These are phyloP conservation scores for Zaprionus lineosus DNA, from an alignment of 2,888 invertebrate genomes.

Conservation along the genomic window DNA sequence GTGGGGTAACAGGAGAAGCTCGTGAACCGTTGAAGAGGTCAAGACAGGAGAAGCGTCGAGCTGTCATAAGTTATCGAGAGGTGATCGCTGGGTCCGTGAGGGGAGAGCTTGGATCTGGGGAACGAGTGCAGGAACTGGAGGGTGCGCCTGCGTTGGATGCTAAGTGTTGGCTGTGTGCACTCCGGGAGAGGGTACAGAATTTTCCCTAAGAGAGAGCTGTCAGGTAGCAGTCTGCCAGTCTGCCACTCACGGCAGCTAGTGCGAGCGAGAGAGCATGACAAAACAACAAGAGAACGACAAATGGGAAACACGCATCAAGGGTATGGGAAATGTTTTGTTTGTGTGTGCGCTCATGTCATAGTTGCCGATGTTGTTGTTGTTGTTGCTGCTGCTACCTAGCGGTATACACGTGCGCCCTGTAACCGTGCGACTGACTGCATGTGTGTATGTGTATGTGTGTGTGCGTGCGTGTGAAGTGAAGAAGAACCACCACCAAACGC, in stretches of 20 bases:
- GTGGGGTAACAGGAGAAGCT: constrained; percentile 54
- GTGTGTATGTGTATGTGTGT: constrained; percentile 26
- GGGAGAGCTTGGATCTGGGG: constrained; percentile 36
- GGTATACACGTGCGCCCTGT: constrained; percentile 51
- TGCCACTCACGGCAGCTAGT: constrained; percentile 42
- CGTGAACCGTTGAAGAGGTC: constrained; percentile 28
- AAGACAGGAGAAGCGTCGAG: constrained; percentile 35
- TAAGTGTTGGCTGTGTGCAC: not conserved
- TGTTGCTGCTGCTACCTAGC: constrained; percentile 61
- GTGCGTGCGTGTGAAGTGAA: constrained; percentile 51
- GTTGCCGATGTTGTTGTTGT: constrained; percentile 30
- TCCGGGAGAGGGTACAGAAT: constrained; percentile 11
- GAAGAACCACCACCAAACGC: constrained; percentile 72
- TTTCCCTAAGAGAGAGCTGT: constrained; percentile 40
- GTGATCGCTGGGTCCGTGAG: constrained; percentile 42
- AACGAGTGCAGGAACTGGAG: constrained; percentile 22
- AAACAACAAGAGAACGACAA: constrained; percentile 23
- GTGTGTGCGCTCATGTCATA: constrained; percentile 1
- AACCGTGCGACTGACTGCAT: constrained; percentile 23
- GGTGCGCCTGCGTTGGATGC: constrained; percentile 68
- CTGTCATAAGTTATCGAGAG: constrained; percentile 69
- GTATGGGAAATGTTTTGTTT: constrained; percentile 60
- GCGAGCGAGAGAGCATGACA: constrained; percentile 35
- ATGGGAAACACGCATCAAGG: constrained; percentile 75
- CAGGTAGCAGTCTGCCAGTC: constrained; percentile 43